Percentiles rank a stretch among this genome's conserved stretches.
Conservation (phyloP, 2,888 invertebrate species). For the Brachyopa scutellaris region DNA sequence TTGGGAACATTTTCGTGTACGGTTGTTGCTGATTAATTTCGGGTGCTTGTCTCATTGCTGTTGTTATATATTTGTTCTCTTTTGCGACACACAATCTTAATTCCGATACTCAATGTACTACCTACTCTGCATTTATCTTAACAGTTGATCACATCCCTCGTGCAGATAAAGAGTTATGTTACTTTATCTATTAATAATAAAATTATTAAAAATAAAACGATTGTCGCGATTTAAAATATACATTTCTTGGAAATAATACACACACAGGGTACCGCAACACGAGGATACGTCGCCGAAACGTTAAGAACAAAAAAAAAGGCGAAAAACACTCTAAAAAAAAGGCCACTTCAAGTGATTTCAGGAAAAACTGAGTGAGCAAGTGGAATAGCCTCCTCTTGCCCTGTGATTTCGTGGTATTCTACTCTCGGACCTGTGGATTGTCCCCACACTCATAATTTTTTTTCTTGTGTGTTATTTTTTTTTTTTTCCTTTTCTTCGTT, state of each 20-base stretch:
- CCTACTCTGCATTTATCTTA: slow-evolving; percentile 47
- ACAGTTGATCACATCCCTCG: slow-evolving; percentile 51
- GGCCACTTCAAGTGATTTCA: not conserved
- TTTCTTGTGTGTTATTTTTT: slow-evolving; percentile 2
- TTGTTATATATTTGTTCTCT: slow-evolving; percentile 50
- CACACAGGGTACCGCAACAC: slow-evolving; percentile 5
- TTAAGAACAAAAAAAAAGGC: slow-evolving; percentile 15
- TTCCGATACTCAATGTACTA: slow-evolving; percentile 29
- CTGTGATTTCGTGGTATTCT: slow-evolving; percentile 61
- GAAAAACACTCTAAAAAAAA: slow-evolving; percentile 20
- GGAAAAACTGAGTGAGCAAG: slow-evolving; percentile 46
- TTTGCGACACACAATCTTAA: slow-evolving; percentile 46
- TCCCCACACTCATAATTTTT: slow-evolving; percentile 37
- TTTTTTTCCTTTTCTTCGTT: slow-evolving; percentile 18
- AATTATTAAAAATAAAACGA: not conserved
- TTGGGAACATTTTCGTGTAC: slow-evolving; percentile 70
- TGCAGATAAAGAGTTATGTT: slow-evolving; percentile 42
- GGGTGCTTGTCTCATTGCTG: slow-evolving; percentile 60
- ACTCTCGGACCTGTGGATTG: slow-evolving; percentile 70
- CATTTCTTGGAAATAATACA: not conserved
- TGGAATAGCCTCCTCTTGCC: slow-evolving; percentile 43
- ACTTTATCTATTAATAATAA: slow-evolving; percentile 13
- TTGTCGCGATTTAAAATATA: slow-evolving; percentile 20
- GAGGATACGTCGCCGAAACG: slow-evolving; percentile 19
- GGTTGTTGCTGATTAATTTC: slow-evolving; percentile 70